Conservation (phyloP, 2,113 vertebrate genomes). For the Tragelaphus imberbis region DNA sequence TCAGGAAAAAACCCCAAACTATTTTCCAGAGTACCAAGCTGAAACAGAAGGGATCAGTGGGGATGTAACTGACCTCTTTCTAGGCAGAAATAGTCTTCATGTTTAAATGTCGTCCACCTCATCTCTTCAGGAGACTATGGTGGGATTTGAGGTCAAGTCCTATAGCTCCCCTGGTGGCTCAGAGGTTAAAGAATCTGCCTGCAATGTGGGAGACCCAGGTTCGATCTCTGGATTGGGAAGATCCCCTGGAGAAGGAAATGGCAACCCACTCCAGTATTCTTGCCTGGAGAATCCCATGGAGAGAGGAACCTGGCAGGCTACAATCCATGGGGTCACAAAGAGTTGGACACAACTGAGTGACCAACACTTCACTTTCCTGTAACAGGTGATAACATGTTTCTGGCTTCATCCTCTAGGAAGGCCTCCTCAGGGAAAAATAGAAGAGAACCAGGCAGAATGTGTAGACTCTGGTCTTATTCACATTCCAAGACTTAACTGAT, state of each 20-base stretch:
- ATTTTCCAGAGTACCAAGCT: not conserved
- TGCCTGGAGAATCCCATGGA: not conserved
- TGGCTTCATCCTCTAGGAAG: not conserved
- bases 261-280: not conserved
- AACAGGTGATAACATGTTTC: not conserved
- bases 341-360: rapidly evolving
- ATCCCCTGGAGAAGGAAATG: not conserved
- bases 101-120: not conserved
- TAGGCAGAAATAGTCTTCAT: not conserved
- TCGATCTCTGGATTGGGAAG: not conserved
- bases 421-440: not conserved
- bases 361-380: not conserved
- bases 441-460: not conserved
- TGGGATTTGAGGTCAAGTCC: not conserved
- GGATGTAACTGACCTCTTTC: not conserved
- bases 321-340: not conserved
- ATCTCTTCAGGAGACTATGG: not conserved
- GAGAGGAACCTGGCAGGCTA: not conserved
- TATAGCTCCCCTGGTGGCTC: not conserved
- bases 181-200: not conserved
- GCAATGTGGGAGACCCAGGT: not conserved
- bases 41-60: not conserved
- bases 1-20: not conserved
- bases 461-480: not conserved
- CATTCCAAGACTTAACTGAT: not conserved